Evolutionary conservation across 2,113 vertebrate genomes (phyloP).

Genomic region (Murina feae): DNA sequence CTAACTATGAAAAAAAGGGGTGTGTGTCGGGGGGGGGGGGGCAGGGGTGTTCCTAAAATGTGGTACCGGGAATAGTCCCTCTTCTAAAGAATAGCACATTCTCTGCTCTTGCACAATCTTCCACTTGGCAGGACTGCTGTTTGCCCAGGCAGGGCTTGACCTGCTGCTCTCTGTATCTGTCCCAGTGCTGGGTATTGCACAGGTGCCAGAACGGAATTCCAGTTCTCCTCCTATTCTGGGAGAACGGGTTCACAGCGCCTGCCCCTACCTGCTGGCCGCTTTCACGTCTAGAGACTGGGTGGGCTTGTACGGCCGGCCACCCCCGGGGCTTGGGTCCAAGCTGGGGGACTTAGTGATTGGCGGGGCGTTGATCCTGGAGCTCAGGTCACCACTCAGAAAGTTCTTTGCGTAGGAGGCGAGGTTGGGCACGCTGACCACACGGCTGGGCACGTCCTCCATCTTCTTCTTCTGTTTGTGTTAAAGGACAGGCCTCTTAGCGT

Average conservation of each 20-base stretch:
- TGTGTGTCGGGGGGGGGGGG: no score
- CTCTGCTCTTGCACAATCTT: neutral
- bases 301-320: slow-evolving; percentile 70
- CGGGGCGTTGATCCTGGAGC: slow-evolving; percentile 78
- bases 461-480: slow-evolving; percentile 85
- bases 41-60: neutral
- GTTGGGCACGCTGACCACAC: slow-evolving; percentile 88
- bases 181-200: neutral
- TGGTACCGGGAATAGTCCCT: neutral
- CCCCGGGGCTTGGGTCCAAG: slow-evolving; percentile 80
- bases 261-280: slow-evolving; percentile 73
- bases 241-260: neutral
- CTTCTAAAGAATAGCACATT: neutral
- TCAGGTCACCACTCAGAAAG: slow-evolving; percentile 83
- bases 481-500: slow-evolving; percentile 47
- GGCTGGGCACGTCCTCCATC: slow-evolving; percentile 83
- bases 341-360: slow-evolving; percentile 84
- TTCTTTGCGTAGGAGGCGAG: slow-evolving; percentile 87
- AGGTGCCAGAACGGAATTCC: neutral
- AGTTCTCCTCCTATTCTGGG: neutral
- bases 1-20: neutral
- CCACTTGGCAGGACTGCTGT: neutral
- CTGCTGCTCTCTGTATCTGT: neutral
- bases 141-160: neutral
- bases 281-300: slow-evolving; percentile 75